Percentiles rank a stretch among this genome's conserved stretches.
These are phyloP conservation scores for Sminthurides aquaticus DNA, from an alignment of 2,888 invertebrate genomes.

Conservation along the genomic window DNA sequence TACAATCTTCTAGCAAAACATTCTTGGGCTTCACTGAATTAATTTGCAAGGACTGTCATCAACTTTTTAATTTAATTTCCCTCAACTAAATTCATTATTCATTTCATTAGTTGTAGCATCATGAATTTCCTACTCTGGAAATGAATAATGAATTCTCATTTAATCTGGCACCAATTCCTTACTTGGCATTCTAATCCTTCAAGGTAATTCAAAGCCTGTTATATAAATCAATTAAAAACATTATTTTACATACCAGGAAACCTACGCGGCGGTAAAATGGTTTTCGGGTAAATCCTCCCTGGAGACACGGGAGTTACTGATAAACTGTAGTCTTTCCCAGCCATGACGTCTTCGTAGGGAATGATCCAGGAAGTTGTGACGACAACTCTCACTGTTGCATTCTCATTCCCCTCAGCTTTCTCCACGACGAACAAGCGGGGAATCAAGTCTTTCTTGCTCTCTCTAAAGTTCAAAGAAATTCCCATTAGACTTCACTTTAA, in stretches of 20 bases:
- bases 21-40: background rate
- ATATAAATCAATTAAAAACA: too few species aligned
- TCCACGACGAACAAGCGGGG: slow-evolving; percentile 12
- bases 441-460: background rate
- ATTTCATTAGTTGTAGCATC: background rate
- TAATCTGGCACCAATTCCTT: too few species aligned
- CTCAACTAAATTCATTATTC: background rate
- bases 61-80: background rate
- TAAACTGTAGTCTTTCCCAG: background rate
- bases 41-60: background rate
- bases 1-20: background rate
- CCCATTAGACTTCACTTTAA: too few species aligned
- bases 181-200: too few species aligned
- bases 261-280: background rate
- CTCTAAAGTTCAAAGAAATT: background rate
- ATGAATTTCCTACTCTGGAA: too few species aligned
- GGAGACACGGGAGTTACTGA: slow-evolving; percentile 14
- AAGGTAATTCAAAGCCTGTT: too few species aligned
- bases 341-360: background rate
- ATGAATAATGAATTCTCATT: too few species aligned
- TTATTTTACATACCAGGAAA: slow-evolving; percentile 9
- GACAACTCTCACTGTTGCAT: background rate
- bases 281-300: background rate
- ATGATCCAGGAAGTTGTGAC: slow-evolving; percentile 7
- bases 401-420: slow-evolving; percentile 1